A percentile compares a stretch with the other conserved stretches of the same genome.
phyloP scores from a whole-genome alignment of 2,113 vertebrate species.

The Lepus europaeus region DNA sequence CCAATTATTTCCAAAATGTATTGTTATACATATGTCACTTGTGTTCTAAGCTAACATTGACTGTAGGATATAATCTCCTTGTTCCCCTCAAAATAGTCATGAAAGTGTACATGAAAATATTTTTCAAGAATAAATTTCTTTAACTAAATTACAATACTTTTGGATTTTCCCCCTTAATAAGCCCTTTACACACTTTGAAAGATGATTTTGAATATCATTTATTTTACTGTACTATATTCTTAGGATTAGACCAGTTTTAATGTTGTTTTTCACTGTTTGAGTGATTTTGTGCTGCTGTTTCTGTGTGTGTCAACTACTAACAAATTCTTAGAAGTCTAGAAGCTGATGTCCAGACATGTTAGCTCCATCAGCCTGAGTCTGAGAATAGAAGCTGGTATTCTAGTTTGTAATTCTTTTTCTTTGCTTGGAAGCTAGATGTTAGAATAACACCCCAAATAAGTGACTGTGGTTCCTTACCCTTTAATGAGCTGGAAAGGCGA shows the following conservation, averaged over 20 bases:
- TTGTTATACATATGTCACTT: conserved; percentile 48
- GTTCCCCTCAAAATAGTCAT: conserved; percentile 49
- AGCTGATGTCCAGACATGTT: not conserved
- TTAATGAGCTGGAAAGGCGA: not conserved
- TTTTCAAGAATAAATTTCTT: conserved; percentile 76
- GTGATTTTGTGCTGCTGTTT: not conserved
- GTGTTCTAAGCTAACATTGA: conserved; percentile 57
- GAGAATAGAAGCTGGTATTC: not conserved
- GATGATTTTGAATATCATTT: conserved; percentile 31
- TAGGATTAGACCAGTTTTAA: not conserved
- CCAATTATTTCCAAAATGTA: conserved; percentile 60
- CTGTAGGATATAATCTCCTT: conserved; percentile 39
- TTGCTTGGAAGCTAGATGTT: not conserved
- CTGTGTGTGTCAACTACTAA: not conserved
- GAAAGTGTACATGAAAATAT: conserved; percentile 64
- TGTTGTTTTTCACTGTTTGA: not conserved
- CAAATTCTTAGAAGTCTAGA: not conserved
- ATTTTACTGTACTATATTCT: not conserved
- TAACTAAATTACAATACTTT: conserved; percentile 63
- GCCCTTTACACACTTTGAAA: conserved; percentile 37
- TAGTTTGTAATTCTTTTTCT: not conserved
- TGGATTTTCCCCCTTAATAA: conserved; percentile 62
- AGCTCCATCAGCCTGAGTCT: not conserved
- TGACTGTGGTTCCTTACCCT: not conserved
- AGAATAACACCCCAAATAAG: not conserved